Conservation (phyloP, 2,797 vertebrate species). For the Philypnodon macrostomus region DNA sequence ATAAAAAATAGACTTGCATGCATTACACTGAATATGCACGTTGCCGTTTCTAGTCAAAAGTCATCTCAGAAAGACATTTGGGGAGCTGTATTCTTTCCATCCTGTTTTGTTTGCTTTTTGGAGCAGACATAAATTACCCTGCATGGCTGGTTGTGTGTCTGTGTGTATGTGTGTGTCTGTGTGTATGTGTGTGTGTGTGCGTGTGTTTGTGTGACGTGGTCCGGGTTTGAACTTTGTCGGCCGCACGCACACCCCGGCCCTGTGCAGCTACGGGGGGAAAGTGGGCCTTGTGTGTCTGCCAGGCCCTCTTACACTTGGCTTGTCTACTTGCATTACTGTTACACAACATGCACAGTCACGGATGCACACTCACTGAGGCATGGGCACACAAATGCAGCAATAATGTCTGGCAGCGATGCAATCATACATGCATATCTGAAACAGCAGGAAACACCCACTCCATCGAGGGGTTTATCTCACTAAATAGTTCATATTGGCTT, state of each 20-base stretch:
- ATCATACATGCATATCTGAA: constrained; percentile 13
- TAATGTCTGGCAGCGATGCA: constrained; percentile 4
- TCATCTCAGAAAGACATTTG: constrained; percentile 22
- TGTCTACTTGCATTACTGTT: constrained; percentile 70
- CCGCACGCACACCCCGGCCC: constrained; percentile 62
- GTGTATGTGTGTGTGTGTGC: constrained; percentile 24
- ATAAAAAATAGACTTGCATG: not conserved
- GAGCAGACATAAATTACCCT: constrained; percentile 67
- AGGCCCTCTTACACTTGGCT: constrained; percentile 74
- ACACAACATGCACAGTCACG: constrained; percentile 23
- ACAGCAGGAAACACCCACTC: not conserved
- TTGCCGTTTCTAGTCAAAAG: constrained; percentile 15
- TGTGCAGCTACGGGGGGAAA: constrained; percentile 61
- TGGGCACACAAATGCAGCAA: constrained; percentile 12
- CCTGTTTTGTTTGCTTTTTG: constrained; percentile 68
- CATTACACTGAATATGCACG: not conserved
- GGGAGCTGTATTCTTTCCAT: constrained; percentile 28
- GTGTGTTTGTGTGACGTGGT: constrained; percentile 49
- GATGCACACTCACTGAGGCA: no score
- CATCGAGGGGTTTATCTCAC: constrained; percentile 42
- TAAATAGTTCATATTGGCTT: no score
- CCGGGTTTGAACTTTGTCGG: constrained; percentile 63
- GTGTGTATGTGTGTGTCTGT: constrained; percentile 15
- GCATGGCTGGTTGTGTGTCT: constrained; percentile 60
- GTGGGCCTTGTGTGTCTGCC: constrained; percentile 73